Evolutionary conservation across 2,113 vertebrate genomes (phyloP).

Genomic region (Neodontobutis hainanensis): DNA sequence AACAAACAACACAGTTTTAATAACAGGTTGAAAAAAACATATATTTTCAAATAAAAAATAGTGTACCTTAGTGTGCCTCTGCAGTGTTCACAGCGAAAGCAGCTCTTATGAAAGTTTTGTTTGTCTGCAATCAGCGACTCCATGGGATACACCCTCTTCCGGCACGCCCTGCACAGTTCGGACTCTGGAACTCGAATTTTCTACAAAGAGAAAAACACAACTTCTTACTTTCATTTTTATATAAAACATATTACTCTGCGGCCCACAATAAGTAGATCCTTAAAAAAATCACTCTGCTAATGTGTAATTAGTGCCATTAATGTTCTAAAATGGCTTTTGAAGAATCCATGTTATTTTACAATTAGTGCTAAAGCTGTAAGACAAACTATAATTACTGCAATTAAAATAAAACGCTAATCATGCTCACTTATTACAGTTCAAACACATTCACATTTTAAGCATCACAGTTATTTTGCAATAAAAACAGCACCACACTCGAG

Average conservation of each 20-base stretch:
- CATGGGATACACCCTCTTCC: conserved; percentile 96
- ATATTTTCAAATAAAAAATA: not conserved
- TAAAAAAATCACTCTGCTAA: not conserved
- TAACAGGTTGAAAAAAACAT: not conserved
- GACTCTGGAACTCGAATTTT: conserved; percentile 89
- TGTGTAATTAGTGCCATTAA: conserved; percentile 1
- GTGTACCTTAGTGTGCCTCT: conserved; percentile 90
- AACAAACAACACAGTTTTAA: not conserved
- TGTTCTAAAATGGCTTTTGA: conserved; percentile 2
- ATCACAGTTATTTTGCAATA: not conserved
- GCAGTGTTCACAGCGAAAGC: conserved; percentile 94
- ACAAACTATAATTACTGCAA: not conserved
- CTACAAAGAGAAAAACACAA: conserved; percentile 70
- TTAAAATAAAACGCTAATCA: not conserved
- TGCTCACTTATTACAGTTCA: not conserved
- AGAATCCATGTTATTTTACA: not conserved
- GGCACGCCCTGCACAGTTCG: conserved; percentile 90
- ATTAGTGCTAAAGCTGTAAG: not conserved
- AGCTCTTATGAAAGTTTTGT: conserved; percentile 96
- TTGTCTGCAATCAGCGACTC: conserved; percentile 91
- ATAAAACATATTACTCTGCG: too few relatives aligned
- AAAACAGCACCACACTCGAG: conserved; percentile 19
- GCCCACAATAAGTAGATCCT: not conserved
- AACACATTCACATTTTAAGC: conserved; percentile 8
- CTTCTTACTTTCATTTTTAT: too few relatives aligned